Base-by-base conservation (phyloP, 2,797 vertebrate genomes). In the Enteromius paludinosus region DNA sequence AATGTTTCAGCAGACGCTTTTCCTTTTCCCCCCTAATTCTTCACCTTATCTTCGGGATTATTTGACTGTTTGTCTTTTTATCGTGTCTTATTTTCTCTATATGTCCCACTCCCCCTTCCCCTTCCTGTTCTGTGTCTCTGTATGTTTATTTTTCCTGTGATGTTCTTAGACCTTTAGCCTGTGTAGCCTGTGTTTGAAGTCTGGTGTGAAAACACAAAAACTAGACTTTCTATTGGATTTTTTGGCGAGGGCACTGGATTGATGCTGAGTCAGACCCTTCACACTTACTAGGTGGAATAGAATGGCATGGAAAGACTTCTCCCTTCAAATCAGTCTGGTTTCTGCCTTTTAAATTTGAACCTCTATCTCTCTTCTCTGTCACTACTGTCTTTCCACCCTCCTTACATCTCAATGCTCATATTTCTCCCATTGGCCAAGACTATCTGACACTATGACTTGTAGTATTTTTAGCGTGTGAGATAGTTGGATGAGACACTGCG, bases 401-500 rank as follows among this genome's bases (percentile, higher is more conserved):
- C 61, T 75, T 66, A 47, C 83, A 25, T 80, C 71, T 66, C 62
- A 41, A 23, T 2, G 12, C 43, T 72, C 28, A 25, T 10, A 45
- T 52, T 78, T 88, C 78, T 82, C 45, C 43, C 52, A 72, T 70
- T 68, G 68, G 12, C 72, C 70, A 75, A 71, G 73, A 72, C 70
- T 79, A 83, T 71, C 80, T 83, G 77, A 69, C 41, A 59, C 61
- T 72, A 38, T 65, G 33, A 81, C 76, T 75, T 59, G 59, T 38
- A 59, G 66, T 86, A 82, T 84, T 79, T 87, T 86, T 87, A 72
- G 81, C 66, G 17, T 56, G 64, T 25, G 30, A 66, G 76, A 83
- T 70, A 59, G 85, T 66, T 69, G 43, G 43, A 65, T 43, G 73
- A 78, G 76, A 70, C 79, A 74, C 28, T 75, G 76, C 59, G 23